These are phyloP conservation scores for Pristiophorus japonicus DNA, from an alignment of 2,113 vertebrate genomes.

Conservation along the genomic window DNA sequence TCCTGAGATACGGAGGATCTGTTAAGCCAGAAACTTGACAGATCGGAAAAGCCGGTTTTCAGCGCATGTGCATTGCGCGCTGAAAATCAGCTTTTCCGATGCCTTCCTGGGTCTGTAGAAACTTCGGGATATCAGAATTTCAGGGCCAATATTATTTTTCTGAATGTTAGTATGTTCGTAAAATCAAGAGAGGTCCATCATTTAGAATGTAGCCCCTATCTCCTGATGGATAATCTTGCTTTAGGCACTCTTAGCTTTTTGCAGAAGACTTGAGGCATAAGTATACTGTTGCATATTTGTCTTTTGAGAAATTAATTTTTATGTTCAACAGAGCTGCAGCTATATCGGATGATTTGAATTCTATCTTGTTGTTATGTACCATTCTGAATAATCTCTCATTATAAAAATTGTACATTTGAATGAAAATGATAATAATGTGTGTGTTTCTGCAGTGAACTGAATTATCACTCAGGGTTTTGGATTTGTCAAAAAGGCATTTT, in stretches of 20 bases:
- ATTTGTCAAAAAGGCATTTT: neutral
- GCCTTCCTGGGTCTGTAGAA: no score
- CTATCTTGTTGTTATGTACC: neutral
- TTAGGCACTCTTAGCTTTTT: neutral
- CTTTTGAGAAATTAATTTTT: neutral
- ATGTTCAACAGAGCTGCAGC: neutral
- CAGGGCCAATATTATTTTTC: neutral
- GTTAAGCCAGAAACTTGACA: no score
- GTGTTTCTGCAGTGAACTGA: neutral
- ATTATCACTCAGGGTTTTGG: neutral
- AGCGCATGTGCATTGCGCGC: no score
- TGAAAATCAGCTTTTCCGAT: no score
- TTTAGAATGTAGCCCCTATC: neutral
- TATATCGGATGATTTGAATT: neutral
- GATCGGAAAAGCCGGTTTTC: no score
- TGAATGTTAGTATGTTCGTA: neutral
- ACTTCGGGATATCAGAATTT: no score
- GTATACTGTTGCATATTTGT: neutral
- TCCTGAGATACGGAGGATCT: no score
- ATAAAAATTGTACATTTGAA: neutral
- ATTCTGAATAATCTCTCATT: neutral
- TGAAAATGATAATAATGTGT: neutral
- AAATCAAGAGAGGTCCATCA: neutral
- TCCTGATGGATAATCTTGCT: neutral
- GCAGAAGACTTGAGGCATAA: neutral